phyloP scores from a whole-genome alignment of 2,113 vertebrate species.

The Tyrannus savana region DNA sequence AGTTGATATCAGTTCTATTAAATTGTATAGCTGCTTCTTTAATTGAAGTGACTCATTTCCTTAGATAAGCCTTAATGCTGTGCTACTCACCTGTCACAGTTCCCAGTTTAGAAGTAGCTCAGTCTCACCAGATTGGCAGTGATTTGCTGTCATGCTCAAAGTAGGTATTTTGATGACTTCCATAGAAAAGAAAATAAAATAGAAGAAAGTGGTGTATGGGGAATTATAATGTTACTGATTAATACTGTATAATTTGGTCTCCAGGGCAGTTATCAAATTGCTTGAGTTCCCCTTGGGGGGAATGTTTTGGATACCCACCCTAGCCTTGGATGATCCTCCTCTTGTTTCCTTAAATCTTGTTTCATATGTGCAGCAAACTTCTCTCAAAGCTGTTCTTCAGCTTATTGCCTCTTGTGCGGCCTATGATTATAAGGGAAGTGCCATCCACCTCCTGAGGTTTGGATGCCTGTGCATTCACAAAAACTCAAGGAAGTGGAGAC shows the following conservation, averaged over 20 bases:
- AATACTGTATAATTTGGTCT: background rate
- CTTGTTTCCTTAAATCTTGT: background rate
- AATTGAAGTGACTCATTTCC: conserved; percentile 1
- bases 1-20: conserved; percentile 37
- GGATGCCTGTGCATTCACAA: background rate
- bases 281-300: background rate
- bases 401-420: background rate
- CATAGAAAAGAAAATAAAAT: background rate
- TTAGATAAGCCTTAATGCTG: background rate
- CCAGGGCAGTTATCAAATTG: background rate
- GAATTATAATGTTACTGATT: background rate
- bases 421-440: background rate
- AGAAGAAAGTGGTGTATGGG: background rate
- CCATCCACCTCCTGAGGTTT: background rate
- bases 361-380: background rate
- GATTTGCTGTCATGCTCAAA: background rate
- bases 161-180: background rate
- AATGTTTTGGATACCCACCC: background rate
- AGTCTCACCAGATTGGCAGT: background rate
- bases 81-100: background rate
- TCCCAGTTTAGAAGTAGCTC: conserved; percentile 23
- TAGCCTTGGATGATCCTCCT: background rate
- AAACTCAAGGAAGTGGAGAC: background rate
- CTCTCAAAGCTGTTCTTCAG: background rate
- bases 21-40: background rate